Base-by-base conservation (phyloP, 2,113 vertebrate genomes). In the Furnarius figulus region DNA sequence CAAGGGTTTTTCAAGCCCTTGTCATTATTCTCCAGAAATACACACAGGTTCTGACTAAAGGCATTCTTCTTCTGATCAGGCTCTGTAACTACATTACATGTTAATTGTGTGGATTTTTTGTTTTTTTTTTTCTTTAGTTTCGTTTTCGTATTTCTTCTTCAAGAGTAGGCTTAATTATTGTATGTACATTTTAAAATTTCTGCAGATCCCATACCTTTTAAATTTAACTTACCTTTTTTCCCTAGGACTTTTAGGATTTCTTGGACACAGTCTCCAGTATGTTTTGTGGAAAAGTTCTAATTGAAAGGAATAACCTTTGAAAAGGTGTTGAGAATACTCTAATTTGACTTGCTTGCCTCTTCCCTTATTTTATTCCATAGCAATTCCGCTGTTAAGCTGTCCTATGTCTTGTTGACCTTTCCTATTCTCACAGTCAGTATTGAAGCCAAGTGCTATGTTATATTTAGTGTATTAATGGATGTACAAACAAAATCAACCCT, bases 41-140 rank as follows among this genome's bases (percentile, higher is more conserved):
- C 3, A 2, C 5, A 12, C 14, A 44, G 27, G 6, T 33, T 70
- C 55, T 76, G 44, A 30, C 55, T 70, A 27, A 73, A 39, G 10
- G 19, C 6, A 24, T 37, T 77, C 42, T 77, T 63, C 42, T 70
- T 81, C n/a, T 35, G 21, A 27, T 75, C 52, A 72, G 27, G 24
- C 11, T 15, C 78, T 78, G 19, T 53, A 47, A 68, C 8, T 40
- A 10, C 6, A 13, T 33, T 39, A 11, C 33, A 49, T 1, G 2
- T n/a, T 73, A 79, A 76, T n/a, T 46, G 9, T 46, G 9, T 8
- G 9, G 50, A n/a, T n/a, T n/a, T n/a, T 56, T 33, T 56, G 49
- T 24, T 77, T 19, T 0, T 0, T 67, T 79, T 42, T 42, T 42
- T 42, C 17, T 0, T 0, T 7, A 40, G 16, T 21, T 44, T 71